Evolutionary conservation across 2,797 vertebrate genomes (phyloP).

Genomic region (Basileuterus tristriatus): DNA sequence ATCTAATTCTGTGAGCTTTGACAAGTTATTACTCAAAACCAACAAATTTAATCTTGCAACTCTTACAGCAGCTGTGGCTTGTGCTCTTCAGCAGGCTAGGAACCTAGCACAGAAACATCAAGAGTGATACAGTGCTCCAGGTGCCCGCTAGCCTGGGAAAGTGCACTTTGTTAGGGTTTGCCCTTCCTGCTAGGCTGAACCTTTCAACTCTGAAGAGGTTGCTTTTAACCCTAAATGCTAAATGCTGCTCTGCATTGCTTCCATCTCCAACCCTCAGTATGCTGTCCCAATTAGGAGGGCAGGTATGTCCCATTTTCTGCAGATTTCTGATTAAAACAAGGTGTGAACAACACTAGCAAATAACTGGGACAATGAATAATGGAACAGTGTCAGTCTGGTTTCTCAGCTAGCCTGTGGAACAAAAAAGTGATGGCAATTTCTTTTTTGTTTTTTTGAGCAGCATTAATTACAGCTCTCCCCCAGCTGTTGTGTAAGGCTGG

Average conservation of each 20-base stretch:
- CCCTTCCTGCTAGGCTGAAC: not conserved
- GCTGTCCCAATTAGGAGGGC: not conserved
- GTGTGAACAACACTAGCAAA: not conserved
- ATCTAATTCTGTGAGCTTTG: not conserved
- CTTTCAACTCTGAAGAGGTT: not conserved
- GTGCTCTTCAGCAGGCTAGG: not conserved
- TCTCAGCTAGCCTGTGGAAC: not conserved
- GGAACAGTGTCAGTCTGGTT: not conserved
- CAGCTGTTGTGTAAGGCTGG: not conserved
- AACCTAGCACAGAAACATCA: not conserved
- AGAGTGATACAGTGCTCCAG: not conserved
- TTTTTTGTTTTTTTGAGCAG: not conserved
- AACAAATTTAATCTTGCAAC: not conserved
- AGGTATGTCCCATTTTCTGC: not conserved
- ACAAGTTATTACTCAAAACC: not conserved
- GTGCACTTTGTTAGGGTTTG: not conserved
- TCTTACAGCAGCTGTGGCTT: not conserved
- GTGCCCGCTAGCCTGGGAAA: not conserved
- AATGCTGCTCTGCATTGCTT: not conserved
- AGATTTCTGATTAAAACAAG: not conserved
- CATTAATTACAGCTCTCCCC: not conserved
- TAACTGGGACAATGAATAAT: not conserved
- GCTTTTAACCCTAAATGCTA: not conserved
- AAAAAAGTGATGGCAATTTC: not conserved
- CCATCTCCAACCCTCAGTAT: rapidly evolving